phyloP scores from a whole-genome alignment of 30 jellyfish, hydroid and myxozoan genomes.

The Cassiopea xamachana region DNA sequence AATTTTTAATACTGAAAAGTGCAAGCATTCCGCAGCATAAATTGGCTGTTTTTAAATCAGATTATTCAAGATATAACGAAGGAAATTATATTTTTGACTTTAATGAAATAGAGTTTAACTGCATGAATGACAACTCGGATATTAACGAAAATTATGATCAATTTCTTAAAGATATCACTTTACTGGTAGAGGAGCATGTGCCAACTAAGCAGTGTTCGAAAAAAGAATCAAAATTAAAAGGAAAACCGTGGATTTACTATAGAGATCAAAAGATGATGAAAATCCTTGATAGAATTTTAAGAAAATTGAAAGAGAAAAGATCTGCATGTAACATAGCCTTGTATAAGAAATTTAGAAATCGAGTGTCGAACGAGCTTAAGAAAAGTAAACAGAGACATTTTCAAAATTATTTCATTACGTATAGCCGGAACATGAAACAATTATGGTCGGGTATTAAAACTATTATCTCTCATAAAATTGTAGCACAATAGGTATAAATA shows the following conservation, averaged over 20 bases:
- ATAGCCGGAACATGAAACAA: neutral
- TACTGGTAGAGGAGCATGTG: conserved; percentile 16
- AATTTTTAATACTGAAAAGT: neutral
- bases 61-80: neutral
- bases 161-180: conserved; percentile 5
- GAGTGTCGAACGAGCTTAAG: neutral
- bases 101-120: neutral
- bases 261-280: conserved; percentile 1
- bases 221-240: neutral
- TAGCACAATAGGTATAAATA: neutral
- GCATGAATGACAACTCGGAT: neutral
- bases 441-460: too few species aligned
- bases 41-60: neutral
- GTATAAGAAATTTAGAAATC: neutral
- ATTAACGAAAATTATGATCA: neutral
- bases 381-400: neutral
- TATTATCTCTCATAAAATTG: neutral
- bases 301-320: neutral
- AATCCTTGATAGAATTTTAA: neutral
- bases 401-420: neutral
- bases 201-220: neutral
- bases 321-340: neutral
- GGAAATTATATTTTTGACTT: neutral
- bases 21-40: neutral
- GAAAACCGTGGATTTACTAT: neutral